Percentiles rank a stretch among this genome's conserved stretches.
phyloP scores from a whole-genome alignment of 2,797 vertebrate species.

The Rallus crepitans region DNA sequence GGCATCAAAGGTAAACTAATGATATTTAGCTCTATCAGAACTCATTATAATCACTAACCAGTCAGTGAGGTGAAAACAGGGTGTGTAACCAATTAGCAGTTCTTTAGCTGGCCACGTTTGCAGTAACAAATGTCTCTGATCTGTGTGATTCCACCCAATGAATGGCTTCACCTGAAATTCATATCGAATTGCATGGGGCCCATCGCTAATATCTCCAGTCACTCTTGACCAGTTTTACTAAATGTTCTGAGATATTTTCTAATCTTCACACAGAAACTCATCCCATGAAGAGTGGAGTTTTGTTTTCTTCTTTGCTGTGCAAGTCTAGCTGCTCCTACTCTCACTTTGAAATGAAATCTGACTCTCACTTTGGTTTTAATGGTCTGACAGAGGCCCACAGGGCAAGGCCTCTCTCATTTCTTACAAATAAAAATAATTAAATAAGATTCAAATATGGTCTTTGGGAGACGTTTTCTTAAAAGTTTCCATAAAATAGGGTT shows the following conservation, averaged over 20 bases:
- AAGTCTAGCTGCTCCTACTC: background rate
- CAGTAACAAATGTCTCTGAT: too few relatives aligned
- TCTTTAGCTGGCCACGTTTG: too few relatives aligned
- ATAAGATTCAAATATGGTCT: background rate
- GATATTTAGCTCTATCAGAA: too few relatives aligned
- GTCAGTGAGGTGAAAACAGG: too few relatives aligned
- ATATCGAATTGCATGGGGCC: too few relatives aligned
- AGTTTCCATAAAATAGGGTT: background rate
- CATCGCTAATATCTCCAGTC: too few relatives aligned
- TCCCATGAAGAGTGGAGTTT: background rate
- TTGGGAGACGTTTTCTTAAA: background rate
- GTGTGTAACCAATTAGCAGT: too few relatives aligned
- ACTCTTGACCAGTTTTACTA: background rate
- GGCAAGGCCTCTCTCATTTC: background rate
- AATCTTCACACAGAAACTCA: background rate
- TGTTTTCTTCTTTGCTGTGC: background rate
- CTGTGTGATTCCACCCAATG: too few relatives aligned
- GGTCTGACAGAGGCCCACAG: background rate
- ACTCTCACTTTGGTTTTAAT: background rate
- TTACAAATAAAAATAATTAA: background rate
- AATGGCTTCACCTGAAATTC: too few relatives aligned
- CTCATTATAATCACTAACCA: too few relatives aligned
- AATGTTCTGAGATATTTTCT: background rate
- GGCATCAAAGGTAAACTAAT: too few relatives aligned
- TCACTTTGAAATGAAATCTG: background rate